Evolutionary conservation across 1,140 invertebrate genomes (phyloP).

Genomic region (Brachionus manjavacas): DNA sequence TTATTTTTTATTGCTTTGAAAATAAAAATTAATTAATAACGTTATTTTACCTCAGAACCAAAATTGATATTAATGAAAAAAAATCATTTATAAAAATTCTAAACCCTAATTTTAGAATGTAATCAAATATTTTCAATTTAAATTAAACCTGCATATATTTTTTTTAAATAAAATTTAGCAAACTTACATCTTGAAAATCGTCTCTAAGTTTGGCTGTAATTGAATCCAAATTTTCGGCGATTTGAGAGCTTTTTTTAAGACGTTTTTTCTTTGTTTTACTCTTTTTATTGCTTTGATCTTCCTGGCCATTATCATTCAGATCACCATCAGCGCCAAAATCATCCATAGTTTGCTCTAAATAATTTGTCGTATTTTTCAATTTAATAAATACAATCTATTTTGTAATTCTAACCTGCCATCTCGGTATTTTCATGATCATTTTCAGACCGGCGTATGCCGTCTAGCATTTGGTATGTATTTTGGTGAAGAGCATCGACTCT

Average conservation of each 20-base stretch:
- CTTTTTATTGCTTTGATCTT: slow-evolving; percentile 19
- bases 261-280: slow-evolving; percentile 21
- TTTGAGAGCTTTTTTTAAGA: slow-evolving; percentile 13
- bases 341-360: neutral
- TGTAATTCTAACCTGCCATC: neutral
- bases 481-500: slow-evolving; percentile 28
- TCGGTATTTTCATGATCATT: neutral
- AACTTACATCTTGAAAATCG: slow-evolving; percentile 27
- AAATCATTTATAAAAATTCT: too few relatives aligned
- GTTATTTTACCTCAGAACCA: too few relatives aligned
- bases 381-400: too few relatives aligned
- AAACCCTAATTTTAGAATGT: too few relatives aligned
- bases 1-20: too few relatives aligned
- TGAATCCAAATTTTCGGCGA: slow-evolving; percentile 34
- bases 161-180: neutral
- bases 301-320: neutral
- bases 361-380: too few relatives aligned
- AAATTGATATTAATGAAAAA: too few relatives aligned
- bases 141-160: neutral
- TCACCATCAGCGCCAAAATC: neutral
- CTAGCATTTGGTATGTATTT: slow-evolving; percentile 40
- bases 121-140: too few relatives aligned
- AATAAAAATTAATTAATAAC: too few relatives aligned
- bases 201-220: slow-evolving; percentile 14
- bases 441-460: slow-evolving; percentile 5